A percentile compares a stretch with the other conserved stretches of the same genome.
Evolutionary conservation across 2,888 invertebrate genomes (phyloP).

Genomic region (Tinea trinotella): DNA sequence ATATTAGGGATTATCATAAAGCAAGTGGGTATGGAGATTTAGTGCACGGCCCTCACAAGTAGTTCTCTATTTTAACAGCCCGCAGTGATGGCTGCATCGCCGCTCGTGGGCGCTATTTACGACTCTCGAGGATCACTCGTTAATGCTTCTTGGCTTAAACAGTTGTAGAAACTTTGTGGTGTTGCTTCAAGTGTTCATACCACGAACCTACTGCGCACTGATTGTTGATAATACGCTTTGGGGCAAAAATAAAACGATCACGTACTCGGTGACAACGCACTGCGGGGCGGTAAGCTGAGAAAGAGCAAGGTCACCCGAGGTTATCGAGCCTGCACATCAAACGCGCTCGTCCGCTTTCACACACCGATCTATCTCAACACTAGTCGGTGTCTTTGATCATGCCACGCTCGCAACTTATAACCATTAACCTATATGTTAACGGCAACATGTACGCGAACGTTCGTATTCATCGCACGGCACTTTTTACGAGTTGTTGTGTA

Average conservation of each 20-base stretch:
- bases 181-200: not conserved
- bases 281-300: not conserved
- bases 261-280: not conserved
- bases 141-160: not conserved
- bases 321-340: constrained; percentile 42
- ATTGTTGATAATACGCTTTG: not conserved
- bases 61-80: constrained; percentile 69
- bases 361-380: constrained; percentile 31
- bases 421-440: constrained; percentile 16
- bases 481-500: constrained; percentile 44
- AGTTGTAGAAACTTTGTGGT: not conserved
- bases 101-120: constrained; percentile 63
- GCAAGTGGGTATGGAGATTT: constrained; percentile 58
- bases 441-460: not conserved
- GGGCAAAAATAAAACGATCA: not conserved
- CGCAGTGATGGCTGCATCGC: constrained; percentile 30
- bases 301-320: constrained; percentile 48
- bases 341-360: constrained; percentile 38
- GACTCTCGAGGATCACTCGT: constrained; percentile 24
- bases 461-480: not conserved
- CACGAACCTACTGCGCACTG: not conserved
- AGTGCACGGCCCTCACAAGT: constrained; percentile 57
- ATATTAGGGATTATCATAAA: constrained; percentile 71
- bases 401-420: constrained; percentile 17
- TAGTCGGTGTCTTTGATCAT: constrained; percentile 31